These are phyloP conservation scores for Brachionus angularis DNA, from an alignment of 1,140 invertebrate genomes.

Conservation along the genomic window DNA sequence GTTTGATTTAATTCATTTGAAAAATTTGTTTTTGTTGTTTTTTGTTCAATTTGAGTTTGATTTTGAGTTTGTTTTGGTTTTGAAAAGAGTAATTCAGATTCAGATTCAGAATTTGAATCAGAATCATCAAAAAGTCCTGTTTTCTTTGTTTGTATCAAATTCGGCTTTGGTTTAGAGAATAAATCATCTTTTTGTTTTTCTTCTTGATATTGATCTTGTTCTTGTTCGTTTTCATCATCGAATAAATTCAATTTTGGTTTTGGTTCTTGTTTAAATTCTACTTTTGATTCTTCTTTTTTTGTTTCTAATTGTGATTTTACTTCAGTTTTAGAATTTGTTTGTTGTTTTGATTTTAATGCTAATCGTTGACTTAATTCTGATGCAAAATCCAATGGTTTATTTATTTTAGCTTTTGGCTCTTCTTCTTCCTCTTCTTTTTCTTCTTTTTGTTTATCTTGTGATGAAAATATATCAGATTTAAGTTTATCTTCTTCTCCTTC, in stretches of 20 bases:
- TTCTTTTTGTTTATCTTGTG: not conserved
- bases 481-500: too few relatives aligned
- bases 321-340: not conserved
- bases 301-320: not conserved
- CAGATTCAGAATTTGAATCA: not conserved
- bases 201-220: too few relatives aligned
- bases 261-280: not conserved
- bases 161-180: not conserved
- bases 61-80: not conserved
- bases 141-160: not conserved
- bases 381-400: not conserved
- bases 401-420: not conserved
- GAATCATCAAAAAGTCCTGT: not conserved
- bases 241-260: not conserved
- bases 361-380: slow-evolving; percentile 14
- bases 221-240: not conserved
- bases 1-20: not conserved
- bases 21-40: not conserved
- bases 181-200: slow-evolving; percentile 19
- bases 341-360: not conserved
- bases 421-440: not conserved
- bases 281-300: not conserved
- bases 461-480: not conserved
- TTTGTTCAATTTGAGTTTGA: not conserved
- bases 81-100: not conserved